phyloP scores from a whole-genome alignment of 2,888 invertebrate genomes.

The Drosophila multiciliata region DNA sequence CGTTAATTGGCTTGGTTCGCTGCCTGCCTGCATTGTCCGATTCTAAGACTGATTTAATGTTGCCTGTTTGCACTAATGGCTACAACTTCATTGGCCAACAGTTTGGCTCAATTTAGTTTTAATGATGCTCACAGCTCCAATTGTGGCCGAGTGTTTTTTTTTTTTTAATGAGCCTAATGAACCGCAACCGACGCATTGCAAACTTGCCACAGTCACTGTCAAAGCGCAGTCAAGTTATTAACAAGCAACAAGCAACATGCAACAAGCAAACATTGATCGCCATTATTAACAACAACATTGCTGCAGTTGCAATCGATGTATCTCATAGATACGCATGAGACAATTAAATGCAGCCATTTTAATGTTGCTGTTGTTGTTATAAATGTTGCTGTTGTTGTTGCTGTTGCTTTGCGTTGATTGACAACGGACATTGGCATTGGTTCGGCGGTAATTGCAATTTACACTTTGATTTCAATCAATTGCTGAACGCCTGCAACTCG shows the following conservation, averaged over 20 bases:
- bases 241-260: constrained; percentile 40
- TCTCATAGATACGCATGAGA: constrained; percentile 51
- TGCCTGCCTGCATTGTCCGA: constrained; percentile 1
- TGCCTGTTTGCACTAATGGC: constrained; percentile 60
- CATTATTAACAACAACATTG: constrained; percentile 27
- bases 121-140: constrained; percentile 74
- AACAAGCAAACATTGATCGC: constrained; percentile 22
- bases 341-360: constrained; percentile 76
- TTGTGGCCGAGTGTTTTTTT: constrained; percentile 42
- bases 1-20: constrained; percentile 57
- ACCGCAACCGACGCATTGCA: constrained; percentile 39
- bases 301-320: constrained; percentile 14
- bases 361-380: neutral
- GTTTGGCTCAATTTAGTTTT: constrained; percentile 51
- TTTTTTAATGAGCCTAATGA: constrained; percentile 76
- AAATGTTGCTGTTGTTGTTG: neutral
- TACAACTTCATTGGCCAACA: constrained; percentile 74
- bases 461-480: constrained; percentile 80
- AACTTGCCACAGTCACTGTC: constrained; percentile 41
- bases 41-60: constrained; percentile 27
- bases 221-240: constrained; percentile 50
- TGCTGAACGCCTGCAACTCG: constrained; percentile 28
- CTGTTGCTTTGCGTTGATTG: constrained; percentile 53
- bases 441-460: constrained; percentile 67
- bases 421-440: constrained; percentile 52